A percentile compares a stretch with the other conserved stretches of the same genome.
phyloP scores from a whole-genome alignment of 2,113 vertebrate species.

The Brachyhypopomus occidentalis region DNA sequence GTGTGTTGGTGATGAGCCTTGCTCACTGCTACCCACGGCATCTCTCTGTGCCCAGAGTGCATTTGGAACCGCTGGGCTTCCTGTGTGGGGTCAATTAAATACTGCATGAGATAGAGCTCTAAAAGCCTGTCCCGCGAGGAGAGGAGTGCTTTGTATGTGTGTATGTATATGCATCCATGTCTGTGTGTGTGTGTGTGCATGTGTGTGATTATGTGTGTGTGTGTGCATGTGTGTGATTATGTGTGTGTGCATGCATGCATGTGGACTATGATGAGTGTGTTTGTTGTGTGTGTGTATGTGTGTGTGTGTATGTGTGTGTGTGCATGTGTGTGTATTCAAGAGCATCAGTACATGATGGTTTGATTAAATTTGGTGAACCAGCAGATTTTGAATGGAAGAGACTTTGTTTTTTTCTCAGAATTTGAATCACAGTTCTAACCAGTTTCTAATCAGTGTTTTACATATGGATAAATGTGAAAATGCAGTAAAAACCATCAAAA shows the following conservation, averaged over 20 bases:
- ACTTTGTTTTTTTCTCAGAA: conserved; percentile 51
- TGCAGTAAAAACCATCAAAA: too few relatives aligned
- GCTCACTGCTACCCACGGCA: conserved; percentile 46
- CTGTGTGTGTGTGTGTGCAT: conserved; percentile 33
- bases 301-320: conserved; percentile 16
- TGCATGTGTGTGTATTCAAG: conserved; percentile 47
- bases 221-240: not conserved
- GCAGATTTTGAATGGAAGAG: conserved; percentile 61
- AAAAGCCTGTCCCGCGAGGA: conserved; percentile 78
- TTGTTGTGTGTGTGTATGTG: too few relatives aligned
- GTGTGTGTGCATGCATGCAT: conserved; percentile 53
- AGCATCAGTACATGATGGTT: conserved; percentile 66
- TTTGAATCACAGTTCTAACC: not conserved
- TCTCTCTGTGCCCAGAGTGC: conserved; percentile 62
- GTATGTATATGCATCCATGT: conserved; percentile 45
- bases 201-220: not conserved
- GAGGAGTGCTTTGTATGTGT: conserved; percentile 70
- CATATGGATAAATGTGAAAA: too few relatives aligned
- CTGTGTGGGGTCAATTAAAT: conserved; percentile 82
- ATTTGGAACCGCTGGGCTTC: conserved; percentile 77
- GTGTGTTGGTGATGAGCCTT: conserved; percentile 30
- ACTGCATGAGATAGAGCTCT: conserved; percentile 83
- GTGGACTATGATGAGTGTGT: too few relatives aligned
- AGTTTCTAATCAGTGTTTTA: too few relatives aligned
- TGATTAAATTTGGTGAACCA: conserved; percentile 79